Evolutionary conservation across 2,888 invertebrate species (phyloP), one percentile per base, ranked within the genome.

Genomic region (Carterocephalus palaemon): DNA sequence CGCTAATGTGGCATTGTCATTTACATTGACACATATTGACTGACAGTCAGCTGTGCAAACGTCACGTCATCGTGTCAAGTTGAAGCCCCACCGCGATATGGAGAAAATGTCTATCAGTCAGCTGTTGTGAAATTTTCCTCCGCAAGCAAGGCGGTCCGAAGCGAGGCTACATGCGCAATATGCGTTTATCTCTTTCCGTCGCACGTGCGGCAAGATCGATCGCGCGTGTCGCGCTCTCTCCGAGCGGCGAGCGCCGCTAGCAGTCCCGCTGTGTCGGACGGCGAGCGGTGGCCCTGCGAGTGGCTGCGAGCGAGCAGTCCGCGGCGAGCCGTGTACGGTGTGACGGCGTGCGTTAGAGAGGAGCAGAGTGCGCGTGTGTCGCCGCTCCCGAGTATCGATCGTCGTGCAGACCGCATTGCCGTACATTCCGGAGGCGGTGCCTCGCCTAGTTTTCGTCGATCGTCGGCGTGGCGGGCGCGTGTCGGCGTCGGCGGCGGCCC

Each of bases 361-460:
- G 51, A 31, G 46, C 34, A 63, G 53, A 76, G 71, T 81, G 84
- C 84, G 86, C 83, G 71, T 80, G 84, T 82, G 76, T 76, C 66
- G 62, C 53, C 64, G 67, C 69, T 66, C 69, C 51, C 51, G 57
- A 70, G 64, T 86, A 87, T 87, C 80, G 87, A 87, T 85, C 87
- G 71, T 66, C 61, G 59, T 64, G 64, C 64, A 77, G 75, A 80
- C 88, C 87, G 88, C 88, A 88, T 86, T 88, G 88, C 84, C 70
- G 88, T 86, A 87, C 86, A 86, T 86, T 86, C 84, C 82, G 84
- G 79, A 82, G 83, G 83, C 83, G 80, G 81, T 80, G 84, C 83
- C 84, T 82, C 81, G 82, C 78, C 81, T 80, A 78, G 79, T 79
- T 81, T 75, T 79, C 81, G 85, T 80, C 82, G 81, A 79, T 83